Evolutionary conservation across 2,797 vertebrate species (phyloP).

Genomic region (Avahi laniger): DNA sequence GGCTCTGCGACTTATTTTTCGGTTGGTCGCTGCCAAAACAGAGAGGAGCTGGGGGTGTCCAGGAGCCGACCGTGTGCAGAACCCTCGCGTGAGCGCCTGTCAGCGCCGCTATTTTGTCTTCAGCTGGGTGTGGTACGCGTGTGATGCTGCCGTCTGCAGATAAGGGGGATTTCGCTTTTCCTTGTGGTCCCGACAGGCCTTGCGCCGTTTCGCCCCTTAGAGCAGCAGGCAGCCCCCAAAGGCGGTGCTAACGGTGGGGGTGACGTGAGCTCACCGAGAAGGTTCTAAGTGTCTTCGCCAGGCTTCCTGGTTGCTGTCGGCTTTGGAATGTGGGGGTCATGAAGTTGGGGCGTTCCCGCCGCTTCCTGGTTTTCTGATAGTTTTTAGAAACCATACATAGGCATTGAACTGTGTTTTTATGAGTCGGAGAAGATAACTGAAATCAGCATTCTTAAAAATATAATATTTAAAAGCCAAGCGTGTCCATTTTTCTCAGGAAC

Average conservation of each 20-base stretch:
- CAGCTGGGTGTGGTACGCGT: background rate
- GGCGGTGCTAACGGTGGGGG: no score
- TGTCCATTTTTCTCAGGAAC: background rate
- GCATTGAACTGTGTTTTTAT: background rate
- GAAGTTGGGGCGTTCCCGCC: background rate
- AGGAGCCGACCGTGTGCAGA: background rate
- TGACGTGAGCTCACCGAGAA: accelerated
- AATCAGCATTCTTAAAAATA: background rate
- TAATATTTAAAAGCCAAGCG: background rate
- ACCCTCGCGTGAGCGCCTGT: background rate
- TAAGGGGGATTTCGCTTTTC: background rate
- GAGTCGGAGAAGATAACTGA: background rate
- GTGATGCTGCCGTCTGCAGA: background rate
- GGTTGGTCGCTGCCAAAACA: background rate
- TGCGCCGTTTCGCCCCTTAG: background rate
- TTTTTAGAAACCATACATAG: background rate
- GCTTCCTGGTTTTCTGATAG: background rate
- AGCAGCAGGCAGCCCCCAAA: background rate
- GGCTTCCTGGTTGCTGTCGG: background rate
- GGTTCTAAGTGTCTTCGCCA: background rate
- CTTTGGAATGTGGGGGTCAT: background rate
- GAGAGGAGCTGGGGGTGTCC: background rate
- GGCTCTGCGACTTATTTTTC: background rate
- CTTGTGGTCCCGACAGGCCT: background rate
- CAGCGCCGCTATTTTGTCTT: background rate